Base-by-base conservation (phyloP, 1,140 invertebrate species). In the Sweltsa coloradensis region DNA sequence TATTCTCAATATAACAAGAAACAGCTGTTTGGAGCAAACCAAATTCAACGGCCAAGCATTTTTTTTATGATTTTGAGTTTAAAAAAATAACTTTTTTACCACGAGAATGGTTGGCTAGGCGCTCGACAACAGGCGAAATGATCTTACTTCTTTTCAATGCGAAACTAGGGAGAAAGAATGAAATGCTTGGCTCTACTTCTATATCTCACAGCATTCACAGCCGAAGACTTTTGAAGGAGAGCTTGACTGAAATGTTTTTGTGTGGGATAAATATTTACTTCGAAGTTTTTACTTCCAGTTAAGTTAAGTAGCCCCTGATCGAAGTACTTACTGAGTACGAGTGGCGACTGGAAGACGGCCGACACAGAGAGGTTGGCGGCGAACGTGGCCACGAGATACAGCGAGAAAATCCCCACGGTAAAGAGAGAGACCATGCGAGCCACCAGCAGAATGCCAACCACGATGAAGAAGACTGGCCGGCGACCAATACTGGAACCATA, bases 271-370 rank as follows among this genome's bases (percentile, higher is more conserved):
- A n/a, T n/a, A n/a, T n/a, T n/a, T n/a, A n/a, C n/a, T n/a, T n/a
- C n/a, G n/a, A n/a, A n/a, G n/a, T n/a, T n/a, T n/a, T n/a, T n/a
- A n/a, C n/a, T 40, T 7, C 7, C 7, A 40, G 7, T 40, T 40
- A 9, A 47, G 45, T 7, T 23, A 27, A 23, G 14, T n/a, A n/a
- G n/a, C n/a, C n/a, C n/a, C n/a, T n/a, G n/a, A n/a, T n/a, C n/a
- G n/a, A n/a, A n/a, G n/a, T 18, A 45, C 54, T 56, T 47, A 66
- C 64, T 62, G 34, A 73, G 63, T 50, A 73, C 70, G 51, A 73
- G 63, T 16, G 64, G 62, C 25, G 68, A 62, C 53, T 70, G 66
- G 53, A 69, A 71, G n/a, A 70, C 57, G 41, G 67, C 66, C 39
- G 67, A 66, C 4, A 60, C 63, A 9, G 65, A 57, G 24, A 71